Base-by-base conservation (phyloP, 2,888 invertebrate species). In the Endomychus coccineus region DNA sequence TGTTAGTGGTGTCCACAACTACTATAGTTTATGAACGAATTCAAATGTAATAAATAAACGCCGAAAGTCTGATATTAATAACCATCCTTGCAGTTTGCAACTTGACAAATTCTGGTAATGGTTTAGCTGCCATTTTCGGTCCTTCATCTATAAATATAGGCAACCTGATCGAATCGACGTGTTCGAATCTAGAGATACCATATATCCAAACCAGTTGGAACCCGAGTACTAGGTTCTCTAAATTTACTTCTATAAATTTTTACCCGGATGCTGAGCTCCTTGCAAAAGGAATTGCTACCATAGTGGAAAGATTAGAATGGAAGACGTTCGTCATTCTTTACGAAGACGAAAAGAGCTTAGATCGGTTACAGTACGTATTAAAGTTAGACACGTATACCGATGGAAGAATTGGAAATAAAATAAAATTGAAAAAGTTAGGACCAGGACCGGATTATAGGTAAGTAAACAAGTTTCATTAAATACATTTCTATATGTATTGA, bases 121-220 rank as follows among this genome's bases (percentile, higher is more conserved):
- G 86, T 35, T 71, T 90, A 2, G 79, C 81, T 3, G 90, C 82
- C 24, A 73, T 95, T 19, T 81, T 94, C 54, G 92, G 92, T 1
- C 90, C 92, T 0, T 75, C 77, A 40, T 71, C 77, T 27, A 72
- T 70, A 44, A 62, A 70, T 23, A 72, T 80, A 0, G 71, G 83
- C 3, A 73, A 77, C 22, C 84, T 89, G 54, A 78, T 90, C 5
- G 82, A 88, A 58, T 86, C 88, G 16, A 78, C 91, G 46, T 84
- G 87, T 50, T 83, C 87, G 57, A 76, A 78, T 37, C 73, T 88
- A 49, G 88, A 90, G 67, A 75, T 95, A 42, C 94, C 95, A 0
- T 86, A 90, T 55, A 71, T 95, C 36, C 77, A 86, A 52, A 79
- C 78, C 1, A 76, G 78, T 43, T 84, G 83, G 73, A 27, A 35